Percentiles rank a stretch among this genome's conserved stretches.
phyloP scores from a whole-genome alignment of 2,888 invertebrate species.

The Philopedon plagiatum region DNA sequence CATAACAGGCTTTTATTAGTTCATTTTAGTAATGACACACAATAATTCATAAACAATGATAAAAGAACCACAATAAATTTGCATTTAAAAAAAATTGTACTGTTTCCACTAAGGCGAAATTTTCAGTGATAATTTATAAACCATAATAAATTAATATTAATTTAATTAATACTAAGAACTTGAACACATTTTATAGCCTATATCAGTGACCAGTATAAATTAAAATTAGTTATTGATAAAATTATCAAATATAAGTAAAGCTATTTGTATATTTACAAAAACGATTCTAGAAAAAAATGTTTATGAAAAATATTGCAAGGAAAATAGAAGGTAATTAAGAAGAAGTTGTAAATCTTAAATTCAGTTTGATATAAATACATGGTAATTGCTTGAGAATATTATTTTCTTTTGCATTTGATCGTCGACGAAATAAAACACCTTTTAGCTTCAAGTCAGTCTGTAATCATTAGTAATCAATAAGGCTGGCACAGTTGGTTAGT shows the following conservation, averaged over 20 bases:
- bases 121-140: background rate
- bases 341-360: background rate
- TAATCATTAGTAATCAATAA: no score
- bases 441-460: no score
- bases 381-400: no score
- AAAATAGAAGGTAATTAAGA: background rate
- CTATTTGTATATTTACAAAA: background rate
- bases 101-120: background rate
- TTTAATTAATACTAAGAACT: background rate
- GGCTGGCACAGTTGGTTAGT: no score
- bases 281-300: no score
- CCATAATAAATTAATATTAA: conserved; percentile 1
- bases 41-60: background rate
- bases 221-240: no score
- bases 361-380: no score
- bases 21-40: background rate
- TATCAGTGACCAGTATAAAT: no score
- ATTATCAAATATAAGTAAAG: no score
- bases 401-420: no score
- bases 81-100: background rate
- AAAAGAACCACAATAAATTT: background rate
- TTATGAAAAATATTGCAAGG: no score
- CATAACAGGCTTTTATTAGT: conserved; percentile 7
- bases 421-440: no score
- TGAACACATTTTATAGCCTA: conserved; percentile 13